phyloP scores from a whole-genome alignment of 64 coral and sea anemone genomes.

The Acropora yongei region DNA sequence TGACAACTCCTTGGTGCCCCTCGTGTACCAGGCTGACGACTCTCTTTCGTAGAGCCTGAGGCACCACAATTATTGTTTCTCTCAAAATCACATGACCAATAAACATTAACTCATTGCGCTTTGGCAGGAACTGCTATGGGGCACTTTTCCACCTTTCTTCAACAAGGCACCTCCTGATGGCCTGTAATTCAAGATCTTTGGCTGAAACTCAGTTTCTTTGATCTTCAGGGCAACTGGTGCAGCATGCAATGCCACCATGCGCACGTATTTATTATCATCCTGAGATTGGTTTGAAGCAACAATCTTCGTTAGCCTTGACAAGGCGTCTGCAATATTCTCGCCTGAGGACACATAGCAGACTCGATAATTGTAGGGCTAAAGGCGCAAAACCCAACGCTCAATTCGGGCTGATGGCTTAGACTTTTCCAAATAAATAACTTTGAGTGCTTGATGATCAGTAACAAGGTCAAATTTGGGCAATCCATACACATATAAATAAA shows the following conservation, averaged over 20 bases:
- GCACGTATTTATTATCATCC: too few relatives aligned
- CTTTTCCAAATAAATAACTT: not conserved
- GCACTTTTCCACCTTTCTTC: slow-evolving; percentile 17
- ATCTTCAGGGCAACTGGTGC: not conserved
- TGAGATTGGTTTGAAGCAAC: too few relatives aligned
- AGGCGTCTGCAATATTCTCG: slow-evolving; percentile 13
- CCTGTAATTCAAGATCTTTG: slow-evolving; percentile 16
- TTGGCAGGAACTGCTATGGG: not conserved
- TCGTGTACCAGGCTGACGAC: not conserved
- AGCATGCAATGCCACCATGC: too few relatives aligned
- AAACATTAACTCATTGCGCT: not conserved
- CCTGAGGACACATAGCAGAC: too few relatives aligned
- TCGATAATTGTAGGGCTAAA: not conserved
- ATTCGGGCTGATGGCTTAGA: not conserved
- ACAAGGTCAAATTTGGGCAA: not conserved
- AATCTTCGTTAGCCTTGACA: not conserved
- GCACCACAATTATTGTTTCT: not conserved
- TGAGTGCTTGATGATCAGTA: not conserved
- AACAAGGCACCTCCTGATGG: not conserved
- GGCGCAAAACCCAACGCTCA: not conserved
- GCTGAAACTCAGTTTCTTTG: slow-evolving; percentile 31
- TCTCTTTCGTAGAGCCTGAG: not conserved
- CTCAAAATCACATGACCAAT: too few relatives aligned
- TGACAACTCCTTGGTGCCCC: not conserved
- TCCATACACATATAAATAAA: too few relatives aligned